Evolutionary conservation across 2,113 vertebrate species (phyloP).

Genomic region (Pseudorhombus dupliciocellatus): DNA sequence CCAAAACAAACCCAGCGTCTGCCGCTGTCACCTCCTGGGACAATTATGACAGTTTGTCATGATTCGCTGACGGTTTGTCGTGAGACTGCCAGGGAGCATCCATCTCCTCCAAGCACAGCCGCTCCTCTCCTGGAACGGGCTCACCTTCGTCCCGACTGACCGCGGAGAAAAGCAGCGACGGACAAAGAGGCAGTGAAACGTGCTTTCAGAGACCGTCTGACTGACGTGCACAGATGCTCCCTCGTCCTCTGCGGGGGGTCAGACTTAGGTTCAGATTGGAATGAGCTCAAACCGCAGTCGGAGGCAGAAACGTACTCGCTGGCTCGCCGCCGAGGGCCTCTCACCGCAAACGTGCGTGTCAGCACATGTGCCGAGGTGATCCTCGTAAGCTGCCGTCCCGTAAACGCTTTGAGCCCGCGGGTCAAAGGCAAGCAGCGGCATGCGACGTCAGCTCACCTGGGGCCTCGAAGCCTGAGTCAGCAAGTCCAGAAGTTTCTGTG

Average conservation of each 20-base stretch:
- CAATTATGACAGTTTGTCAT: slow-evolving; percentile 25
- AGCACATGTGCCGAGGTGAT: slow-evolving; percentile 5
- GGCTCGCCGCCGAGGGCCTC: slow-evolving; percentile 1
- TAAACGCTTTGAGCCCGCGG: background rate
- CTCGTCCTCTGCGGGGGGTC: slow-evolving; percentile 49
- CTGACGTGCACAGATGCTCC: slow-evolving; percentile 35
- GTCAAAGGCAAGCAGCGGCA: slow-evolving; percentile 10
- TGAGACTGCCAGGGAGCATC: slow-evolving; percentile 46
- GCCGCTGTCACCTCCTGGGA: slow-evolving; percentile 31
- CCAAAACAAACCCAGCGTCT: slow-evolving; percentile 46
- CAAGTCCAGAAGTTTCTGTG: too few species aligned
- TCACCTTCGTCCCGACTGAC: too few species aligned
- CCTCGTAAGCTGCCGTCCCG: background rate
- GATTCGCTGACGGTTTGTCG: slow-evolving; percentile 3
- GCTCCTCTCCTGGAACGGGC: background rate
- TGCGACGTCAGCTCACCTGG: background rate
- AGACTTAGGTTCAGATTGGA: slow-evolving; percentile 41
- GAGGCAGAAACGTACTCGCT: background rate
- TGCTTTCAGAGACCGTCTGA: slow-evolving; percentile 42
- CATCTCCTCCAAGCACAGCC: slow-evolving; percentile 27
- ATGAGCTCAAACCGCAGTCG: slow-evolving; percentile 13
- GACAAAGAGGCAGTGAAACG: slow-evolving; percentile 1
- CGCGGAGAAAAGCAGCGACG: too few species aligned
- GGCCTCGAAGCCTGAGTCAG: background rate
- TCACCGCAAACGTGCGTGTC: slow-evolving; percentile 20